A percentile compares a stretch with the other conserved stretches of the same genome.
phyloP scores from a whole-genome alignment of 1,140 invertebrate genomes.

The Copidosoma floridanum region DNA sequence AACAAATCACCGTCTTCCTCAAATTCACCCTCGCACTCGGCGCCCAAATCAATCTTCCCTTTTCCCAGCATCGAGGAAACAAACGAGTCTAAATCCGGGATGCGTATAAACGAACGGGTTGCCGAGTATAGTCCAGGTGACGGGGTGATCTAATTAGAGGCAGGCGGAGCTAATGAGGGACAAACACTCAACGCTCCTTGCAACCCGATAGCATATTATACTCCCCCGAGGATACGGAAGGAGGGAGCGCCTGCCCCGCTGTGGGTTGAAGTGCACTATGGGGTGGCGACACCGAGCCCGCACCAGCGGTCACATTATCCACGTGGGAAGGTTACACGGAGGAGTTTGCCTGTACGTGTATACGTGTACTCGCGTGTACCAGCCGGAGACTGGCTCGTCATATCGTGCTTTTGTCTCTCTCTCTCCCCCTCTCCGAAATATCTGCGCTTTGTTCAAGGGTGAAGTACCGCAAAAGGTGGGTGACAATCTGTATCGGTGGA shows the following conservation, averaged over 20 bases:
- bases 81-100: background rate
- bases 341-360: background rate
- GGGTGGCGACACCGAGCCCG: background rate
- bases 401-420: background rate
- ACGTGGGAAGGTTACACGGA: constrained; percentile 48
- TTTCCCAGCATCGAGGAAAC: background rate
- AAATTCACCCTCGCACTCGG: background rate
- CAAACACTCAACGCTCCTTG: background rate
- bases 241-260: background rate
- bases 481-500: no score
- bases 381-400: no score
- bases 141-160: constrained; percentile 24
- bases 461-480: background rate
- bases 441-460: background rate
- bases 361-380: no score
- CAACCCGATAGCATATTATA: constrained; percentile 13
- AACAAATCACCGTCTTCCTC: background rate
- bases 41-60: background rate
- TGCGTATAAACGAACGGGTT: constrained; percentile 1
- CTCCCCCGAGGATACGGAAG: background rate
- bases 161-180: background rate
- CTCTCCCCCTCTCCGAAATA: background rate
- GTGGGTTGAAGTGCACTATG: background rate
- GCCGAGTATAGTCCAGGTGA: constrained; percentile 6
- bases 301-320: constrained; percentile 54